Base-by-base conservation (phyloP, 2,888 invertebrate species). In the Palloptera scutellata region DNA sequence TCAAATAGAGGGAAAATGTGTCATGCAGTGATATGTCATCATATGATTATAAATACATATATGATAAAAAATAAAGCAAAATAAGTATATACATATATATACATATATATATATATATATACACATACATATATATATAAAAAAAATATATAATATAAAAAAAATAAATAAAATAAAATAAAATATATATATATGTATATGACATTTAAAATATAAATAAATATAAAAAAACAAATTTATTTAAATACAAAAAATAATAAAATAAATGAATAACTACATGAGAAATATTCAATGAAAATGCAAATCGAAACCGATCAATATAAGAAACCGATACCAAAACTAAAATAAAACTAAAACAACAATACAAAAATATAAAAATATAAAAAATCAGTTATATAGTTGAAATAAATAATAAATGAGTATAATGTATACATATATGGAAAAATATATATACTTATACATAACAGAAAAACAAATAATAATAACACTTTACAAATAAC, bases 1-100 rank as follows among this genome's bases (percentile, higher is more conserved):
- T 86, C 94, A 95, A 89, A 93, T 96, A 87, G 96, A 96, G 90
- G 95, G 94, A 89, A 95, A 94, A 89, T 95, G 95, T 89, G 94
- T 92, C 87, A 91, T 95, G 90, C 95, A 95, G 94, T 95, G 94
- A 95, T 85, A 85, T 85, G 85, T 88, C 86, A 85, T 84, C 82
- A 81, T 78, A 75, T 73, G 67, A 72, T 76, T 76, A 77, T 30
- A 30, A 30, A 75, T 76, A 77, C 69, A 72, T 74, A 73, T 71
- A 72, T 73, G 71, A 72, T 68, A 70, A 71, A n/a, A 74, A 70
- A 73, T 69, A 71, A 70, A 71, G 67, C 68, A 68, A 66, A 65
- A 71, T 13, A 57, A 4, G 55, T 41, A 63, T 68, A 66, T 55
- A 62, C 55, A 57, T 15, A 70, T 68, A 66, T 72, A 67, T 73